Percentiles rank a stretch among this genome's conserved stretches.
Conservation (phyloP, 1,140 invertebrate species). For the Harlomillsia oculata region DNA sequence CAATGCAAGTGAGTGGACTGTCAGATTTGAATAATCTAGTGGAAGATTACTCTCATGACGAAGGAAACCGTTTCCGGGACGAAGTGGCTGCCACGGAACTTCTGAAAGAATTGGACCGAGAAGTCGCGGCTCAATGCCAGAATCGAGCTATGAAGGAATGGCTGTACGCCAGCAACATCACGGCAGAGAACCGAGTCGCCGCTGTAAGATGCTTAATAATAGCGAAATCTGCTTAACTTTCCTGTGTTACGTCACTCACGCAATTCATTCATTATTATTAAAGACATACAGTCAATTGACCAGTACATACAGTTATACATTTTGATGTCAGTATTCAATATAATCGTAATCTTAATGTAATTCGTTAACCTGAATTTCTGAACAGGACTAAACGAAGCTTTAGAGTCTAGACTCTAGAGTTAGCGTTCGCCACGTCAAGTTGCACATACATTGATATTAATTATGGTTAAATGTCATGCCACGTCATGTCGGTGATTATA, state of each 20-base stretch:
- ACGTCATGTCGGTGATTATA: neutral
- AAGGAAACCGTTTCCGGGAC: constrained; percentile 6
- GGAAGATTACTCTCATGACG: no score
- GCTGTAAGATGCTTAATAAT: neutral
- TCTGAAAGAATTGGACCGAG: constrained; percentile 8
- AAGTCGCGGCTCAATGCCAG: constrained; percentile 16
- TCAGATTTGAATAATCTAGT: no score
- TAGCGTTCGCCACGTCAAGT: no score
- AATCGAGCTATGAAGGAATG: constrained; percentile 44
- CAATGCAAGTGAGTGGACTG: no score
- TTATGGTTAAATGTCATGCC: neutral
- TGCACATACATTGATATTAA: neutral
- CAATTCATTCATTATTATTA: neutral
- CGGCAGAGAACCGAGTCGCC: constrained; percentile 50
- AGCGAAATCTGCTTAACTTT: neutral
- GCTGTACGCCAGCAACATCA: constrained; percentile 68
- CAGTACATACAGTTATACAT: neutral
- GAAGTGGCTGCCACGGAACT: constrained; percentile 10
- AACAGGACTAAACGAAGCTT: neutral
- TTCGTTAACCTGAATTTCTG: neutral
- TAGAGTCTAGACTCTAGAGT: no score
- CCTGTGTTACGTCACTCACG: neutral
- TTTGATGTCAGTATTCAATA: neutral
- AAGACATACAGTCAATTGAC: neutral
- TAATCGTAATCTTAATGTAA: neutral